Conservation (phyloP, 2,888 invertebrate genomes). For the Drosophila rellima region DNA sequence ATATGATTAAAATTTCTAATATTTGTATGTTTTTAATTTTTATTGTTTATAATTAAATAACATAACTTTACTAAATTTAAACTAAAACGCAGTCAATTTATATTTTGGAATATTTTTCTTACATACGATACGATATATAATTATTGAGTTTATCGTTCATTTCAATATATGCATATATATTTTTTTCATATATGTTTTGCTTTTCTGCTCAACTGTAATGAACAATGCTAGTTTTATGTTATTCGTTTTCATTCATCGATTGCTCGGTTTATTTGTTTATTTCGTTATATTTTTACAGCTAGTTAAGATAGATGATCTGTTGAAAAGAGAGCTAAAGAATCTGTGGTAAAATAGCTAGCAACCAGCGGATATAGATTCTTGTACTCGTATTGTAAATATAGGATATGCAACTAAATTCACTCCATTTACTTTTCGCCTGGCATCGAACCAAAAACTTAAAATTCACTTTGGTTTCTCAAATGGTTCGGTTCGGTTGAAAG, state of each 20-base stretch:
- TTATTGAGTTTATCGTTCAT: constrained; percentile 41
- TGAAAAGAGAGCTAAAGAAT: constrained; percentile 42
- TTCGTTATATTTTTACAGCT: constrained; percentile 45
- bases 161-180: constrained; percentile 35
- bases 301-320: constrained; percentile 42
- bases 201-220: constrained; percentile 32
- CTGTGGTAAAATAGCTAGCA: constrained; percentile 48
- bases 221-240: constrained; percentile 44
- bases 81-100: constrained; percentile 80
- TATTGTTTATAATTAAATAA: constrained; percentile 76
- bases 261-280: constrained; percentile 5
- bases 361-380: constrained; percentile 53
- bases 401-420: constrained; percentile 81
- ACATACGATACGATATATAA: constrained; percentile 35
- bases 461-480: constrained; percentile 29
- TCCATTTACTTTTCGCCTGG: constrained; percentile 35
- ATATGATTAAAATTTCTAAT: constrained; percentile 52
- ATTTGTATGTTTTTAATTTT: constrained; percentile 37
- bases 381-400: constrained; percentile 54
- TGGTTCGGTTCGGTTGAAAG: constrained; percentile 8
- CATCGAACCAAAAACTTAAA: constrained; percentile 10
- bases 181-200: constrained; percentile 27
- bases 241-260: constrained; percentile 7
- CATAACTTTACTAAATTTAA: constrained; percentile 74
- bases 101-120: constrained; percentile 78